phyloP scores from a whole-genome alignment of 2,113 vertebrate species.

The Apeltes quadracus region DNA sequence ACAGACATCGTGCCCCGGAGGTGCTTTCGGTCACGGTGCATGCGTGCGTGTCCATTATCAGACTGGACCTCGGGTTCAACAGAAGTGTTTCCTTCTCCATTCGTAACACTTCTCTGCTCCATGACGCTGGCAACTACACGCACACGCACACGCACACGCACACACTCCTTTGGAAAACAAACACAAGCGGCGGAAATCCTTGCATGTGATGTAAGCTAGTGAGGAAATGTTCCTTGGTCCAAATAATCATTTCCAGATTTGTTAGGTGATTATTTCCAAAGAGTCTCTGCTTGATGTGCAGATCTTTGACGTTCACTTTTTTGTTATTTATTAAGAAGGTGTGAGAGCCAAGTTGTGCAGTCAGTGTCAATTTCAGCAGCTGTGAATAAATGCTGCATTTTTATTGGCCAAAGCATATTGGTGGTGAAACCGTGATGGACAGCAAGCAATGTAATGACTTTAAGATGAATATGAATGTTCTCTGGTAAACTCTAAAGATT shows the following conservation, averaged over 20 bases:
- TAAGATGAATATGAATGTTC: background rate
- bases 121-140: conserved; percentile 4
- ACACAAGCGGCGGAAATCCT: conserved; percentile 37
- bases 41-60: conserved; percentile 32
- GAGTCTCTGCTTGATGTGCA: conserved; percentile 5
- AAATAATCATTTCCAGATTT: conserved; percentile 45
- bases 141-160: conserved; percentile 31
- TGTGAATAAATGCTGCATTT: background rate
- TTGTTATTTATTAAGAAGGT: background rate
- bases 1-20: conserved; percentile 28
- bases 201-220: conserved; percentile 36
- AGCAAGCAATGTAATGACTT: background rate
- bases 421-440: background rate
- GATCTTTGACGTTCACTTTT: background rate
- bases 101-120: conserved; percentile 49
- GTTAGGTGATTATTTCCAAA: background rate
- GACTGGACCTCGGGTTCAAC: conserved; percentile 26
- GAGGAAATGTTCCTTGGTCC: conserved; percentile 33
- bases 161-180: conserved; percentile 46
- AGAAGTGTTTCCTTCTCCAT: conserved; percentile 55
- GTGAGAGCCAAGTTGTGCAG: background rate
- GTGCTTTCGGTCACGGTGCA: conserved; percentile 17
- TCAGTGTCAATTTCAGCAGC: background rate
- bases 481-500: background rate
- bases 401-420: background rate